Base-by-base conservation (phyloP, 1,140 invertebrate genomes). In the Cardiocondyla obscurior region DNA sequence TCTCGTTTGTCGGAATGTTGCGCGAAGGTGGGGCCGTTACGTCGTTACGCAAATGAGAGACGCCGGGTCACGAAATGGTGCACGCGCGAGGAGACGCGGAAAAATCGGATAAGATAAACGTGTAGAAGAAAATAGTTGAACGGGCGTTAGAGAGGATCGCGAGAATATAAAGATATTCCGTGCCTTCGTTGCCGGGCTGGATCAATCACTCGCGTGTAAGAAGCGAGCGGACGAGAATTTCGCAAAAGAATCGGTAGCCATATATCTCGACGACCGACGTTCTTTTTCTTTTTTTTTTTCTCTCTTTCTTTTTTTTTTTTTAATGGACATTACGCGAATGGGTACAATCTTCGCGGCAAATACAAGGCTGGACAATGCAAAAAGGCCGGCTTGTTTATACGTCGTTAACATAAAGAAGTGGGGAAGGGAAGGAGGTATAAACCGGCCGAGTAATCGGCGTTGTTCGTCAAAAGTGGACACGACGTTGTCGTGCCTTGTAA, bases 401-500 rank as follows among this genome's bases (percentile, higher is more conserved):
- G 5, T 77, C 22, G 62, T 79, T 53, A 77, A 77, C 74, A 53
- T 79, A 53, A 69, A 69, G 33, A 49, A 67, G 14, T 14, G 55
- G 33, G 19, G 53, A n/a, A 53, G 16, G 44, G 42, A 65, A 64
- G 30, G 22, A 28, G 28, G 22, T 33, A 44, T 42, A 51, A 77
- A 49, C 44, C 19, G 14, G 46, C 39, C 81, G 69, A 51, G 39
- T 85, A 85, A 44, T 65, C 81, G 82, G 55, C 49, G 82, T 73
- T 77, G 82, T 85, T 85, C 67, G 82, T 85, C 82, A 85, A 85
- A 81, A 81, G 84, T 73, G 82, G 82, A 79, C 81, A 57, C 30
- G 30, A 39, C 57, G 44, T 70, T 65, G 58, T 81, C 55, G 67
- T 64, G 30, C 12, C 62, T 60, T 46, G 46, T 44, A 44, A 39